Evolutionary conservation across 2,113 vertebrate species (phyloP).

Genomic region (Poeciliopsis occidentalis): DNA sequence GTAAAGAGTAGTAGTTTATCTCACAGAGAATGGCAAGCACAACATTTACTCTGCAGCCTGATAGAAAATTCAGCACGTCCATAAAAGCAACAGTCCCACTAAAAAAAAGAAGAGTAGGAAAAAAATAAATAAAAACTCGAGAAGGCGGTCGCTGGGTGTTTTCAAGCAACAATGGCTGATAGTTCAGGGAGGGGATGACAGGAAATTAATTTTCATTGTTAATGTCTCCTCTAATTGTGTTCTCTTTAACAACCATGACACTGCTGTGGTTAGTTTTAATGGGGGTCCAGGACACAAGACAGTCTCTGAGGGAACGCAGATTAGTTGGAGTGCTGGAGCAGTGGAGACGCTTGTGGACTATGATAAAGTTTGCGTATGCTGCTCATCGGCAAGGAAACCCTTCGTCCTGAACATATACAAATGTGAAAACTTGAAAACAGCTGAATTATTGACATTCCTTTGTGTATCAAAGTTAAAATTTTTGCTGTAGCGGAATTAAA

Average conservation of each 20-base stretch:
- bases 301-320: slow-evolving; percentile 54
- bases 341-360: slow-evolving; percentile 25
- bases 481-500: no score
- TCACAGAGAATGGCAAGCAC: background rate
- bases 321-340: slow-evolving; percentile 39
- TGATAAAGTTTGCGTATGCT: slow-evolving; percentile 29
- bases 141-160: no score
- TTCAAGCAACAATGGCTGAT: slow-evolving; percentile 33
- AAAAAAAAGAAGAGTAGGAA: background rate
- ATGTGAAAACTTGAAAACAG: no score
- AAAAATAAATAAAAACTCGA: no score
- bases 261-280: slow-evolving; percentile 56
- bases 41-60: background rate
- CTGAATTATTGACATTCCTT: no score
- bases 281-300: slow-evolving; percentile 59
- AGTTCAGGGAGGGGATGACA: slow-evolving; percentile 40
- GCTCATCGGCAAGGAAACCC: slow-evolving; percentile 6
- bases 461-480: no score
- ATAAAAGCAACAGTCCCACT: background rate
- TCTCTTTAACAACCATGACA: slow-evolving; percentile 65
- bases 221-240: slow-evolving; percentile 69
- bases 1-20: background rate
- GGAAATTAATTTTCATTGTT: slow-evolving; percentile 74
- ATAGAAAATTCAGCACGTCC: background rate
- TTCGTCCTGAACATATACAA: no score